Evolutionary conservation across 2,888 invertebrate species (phyloP).

Genomic region (Trachelus tabidus): DNA sequence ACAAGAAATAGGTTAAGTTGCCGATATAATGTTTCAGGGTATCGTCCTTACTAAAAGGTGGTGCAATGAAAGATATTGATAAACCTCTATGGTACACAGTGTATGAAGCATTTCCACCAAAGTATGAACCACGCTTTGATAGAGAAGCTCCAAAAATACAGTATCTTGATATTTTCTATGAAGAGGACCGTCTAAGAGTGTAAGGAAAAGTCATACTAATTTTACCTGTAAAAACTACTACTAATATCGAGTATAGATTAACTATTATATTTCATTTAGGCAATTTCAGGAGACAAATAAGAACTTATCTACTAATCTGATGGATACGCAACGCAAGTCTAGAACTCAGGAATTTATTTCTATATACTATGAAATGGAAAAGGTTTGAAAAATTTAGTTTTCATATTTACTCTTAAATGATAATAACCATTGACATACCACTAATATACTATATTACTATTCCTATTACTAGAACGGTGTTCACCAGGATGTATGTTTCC

Average conservation of each 20-base stretch:
- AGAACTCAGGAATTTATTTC: slow-evolving; percentile 73
- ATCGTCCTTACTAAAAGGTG: slow-evolving; percentile 81
- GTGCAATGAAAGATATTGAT: slow-evolving; percentile 84
- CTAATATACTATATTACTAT: background rate
- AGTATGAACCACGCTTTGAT: slow-evolving; percentile 82
- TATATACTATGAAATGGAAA: slow-evolving; percentile 72
- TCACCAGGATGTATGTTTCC: background rate
- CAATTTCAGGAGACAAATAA: slow-evolving; percentile 75
- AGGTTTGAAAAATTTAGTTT: slow-evolving; percentile 32
- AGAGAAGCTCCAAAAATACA: slow-evolving; percentile 73
- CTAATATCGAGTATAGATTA: slow-evolving; percentile 6
- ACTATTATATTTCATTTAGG: slow-evolving; percentile 66
- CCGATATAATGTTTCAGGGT: slow-evolving; percentile 69
- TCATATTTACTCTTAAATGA: background rate
- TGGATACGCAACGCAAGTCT: slow-evolving; percentile 68
- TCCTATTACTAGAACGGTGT: background rate
- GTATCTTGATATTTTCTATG: slow-evolving; percentile 80
- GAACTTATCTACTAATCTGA: slow-evolving; percentile 70
- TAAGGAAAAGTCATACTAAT: slow-evolving; percentile 66
- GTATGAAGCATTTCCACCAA: slow-evolving; percentile 91
- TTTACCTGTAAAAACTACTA: slow-evolving; percentile 6
- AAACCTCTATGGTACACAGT: slow-evolving; percentile 94
- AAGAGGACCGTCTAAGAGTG: slow-evolving; percentile 88
- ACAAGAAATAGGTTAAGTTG: background rate
- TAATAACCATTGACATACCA: background rate